Conservation (phyloP, 2,113 vertebrate species). For the Muntiacus muntjak region DNA sequence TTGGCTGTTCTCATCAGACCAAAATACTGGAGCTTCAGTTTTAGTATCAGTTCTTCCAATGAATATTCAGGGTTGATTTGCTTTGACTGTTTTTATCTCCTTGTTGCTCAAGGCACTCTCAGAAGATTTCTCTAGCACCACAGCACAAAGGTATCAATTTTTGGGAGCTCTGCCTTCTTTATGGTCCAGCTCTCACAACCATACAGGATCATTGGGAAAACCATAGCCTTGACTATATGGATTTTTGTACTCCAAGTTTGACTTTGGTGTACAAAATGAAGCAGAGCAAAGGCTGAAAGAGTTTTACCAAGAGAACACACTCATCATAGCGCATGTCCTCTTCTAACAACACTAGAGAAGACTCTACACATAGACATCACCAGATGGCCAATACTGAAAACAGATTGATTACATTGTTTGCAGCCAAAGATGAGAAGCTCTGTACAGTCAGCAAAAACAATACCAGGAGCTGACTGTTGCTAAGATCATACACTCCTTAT, state of each 20-base stretch:
- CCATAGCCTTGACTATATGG: not conserved
- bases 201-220: not conserved
- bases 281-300: not conserved
- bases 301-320: not conserved
- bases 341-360: not conserved
- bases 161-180: not conserved
- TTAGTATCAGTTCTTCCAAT: not conserved
- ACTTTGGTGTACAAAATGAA: not conserved
- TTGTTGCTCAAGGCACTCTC: not conserved
- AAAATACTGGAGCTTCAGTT: not conserved
- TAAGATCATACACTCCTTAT: not conserved
- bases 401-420: not conserved
- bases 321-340: not conserved
- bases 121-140: not conserved
- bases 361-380: not conserved
- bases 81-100: not conserved
- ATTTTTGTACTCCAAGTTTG: not conserved
- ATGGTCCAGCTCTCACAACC: not conserved
- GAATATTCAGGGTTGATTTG: not conserved
- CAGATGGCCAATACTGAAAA: not conserved
- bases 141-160: not conserved
- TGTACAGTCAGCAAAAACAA: not conserved
- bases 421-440: not conserved
- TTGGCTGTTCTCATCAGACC: not conserved
- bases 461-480: not conserved